Evolutionary conservation across 2,888 invertebrate species (phyloP).

Genomic region (Podabrus alpinus): DNA sequence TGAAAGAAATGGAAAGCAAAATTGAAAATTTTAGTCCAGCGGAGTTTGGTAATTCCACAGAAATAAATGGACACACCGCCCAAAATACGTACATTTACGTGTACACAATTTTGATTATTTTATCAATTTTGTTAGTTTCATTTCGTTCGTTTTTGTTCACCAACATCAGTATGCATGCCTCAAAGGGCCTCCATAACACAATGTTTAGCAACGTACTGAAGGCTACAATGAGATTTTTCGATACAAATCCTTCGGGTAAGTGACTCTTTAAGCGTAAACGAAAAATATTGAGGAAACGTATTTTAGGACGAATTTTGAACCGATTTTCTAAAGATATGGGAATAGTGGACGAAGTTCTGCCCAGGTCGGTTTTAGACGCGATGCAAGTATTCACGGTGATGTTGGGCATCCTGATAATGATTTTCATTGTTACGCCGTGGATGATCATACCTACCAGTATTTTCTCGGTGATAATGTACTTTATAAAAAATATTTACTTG

Average conservation of each 20-base stretch:
- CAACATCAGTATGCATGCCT: conserved; percentile 75
- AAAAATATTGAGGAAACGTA: not conserved
- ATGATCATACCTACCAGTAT: conserved; percentile 67
- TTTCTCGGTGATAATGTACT: conserved; percentile 66
- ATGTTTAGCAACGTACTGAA: conserved; percentile 78
- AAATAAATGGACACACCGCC: not conserved
- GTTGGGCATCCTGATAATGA: conserved; percentile 72
- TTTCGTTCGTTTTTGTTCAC: conserved; percentile 72
- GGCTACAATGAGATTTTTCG: conserved; percentile 82
- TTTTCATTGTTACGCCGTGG: conserved; percentile 71
- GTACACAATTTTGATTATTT: conserved; percentile 63
- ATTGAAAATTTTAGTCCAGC: not conserved
- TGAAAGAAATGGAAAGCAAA: not conserved
- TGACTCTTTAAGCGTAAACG: not conserved
- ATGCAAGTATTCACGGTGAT: conserved; percentile 71
- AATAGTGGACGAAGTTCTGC: conserved; percentile 74
- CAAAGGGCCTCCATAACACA: conserved; percentile 72
- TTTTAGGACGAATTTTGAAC: conserved; percentile 75
- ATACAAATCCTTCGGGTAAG: conserved; percentile 77
- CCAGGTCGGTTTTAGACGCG: conserved; percentile 67
- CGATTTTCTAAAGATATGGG: conserved; percentile 86
- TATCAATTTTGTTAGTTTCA: conserved; percentile 65
- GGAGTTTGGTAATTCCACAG: not conserved
- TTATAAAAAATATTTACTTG: conserved; percentile 69
- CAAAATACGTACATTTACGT: conserved; percentile 56